Evolutionary conservation across 2,113 vertebrate species (phyloP), one percentile per base, ranked within the genome.

Genomic region (Condylura cristata): DNA sequence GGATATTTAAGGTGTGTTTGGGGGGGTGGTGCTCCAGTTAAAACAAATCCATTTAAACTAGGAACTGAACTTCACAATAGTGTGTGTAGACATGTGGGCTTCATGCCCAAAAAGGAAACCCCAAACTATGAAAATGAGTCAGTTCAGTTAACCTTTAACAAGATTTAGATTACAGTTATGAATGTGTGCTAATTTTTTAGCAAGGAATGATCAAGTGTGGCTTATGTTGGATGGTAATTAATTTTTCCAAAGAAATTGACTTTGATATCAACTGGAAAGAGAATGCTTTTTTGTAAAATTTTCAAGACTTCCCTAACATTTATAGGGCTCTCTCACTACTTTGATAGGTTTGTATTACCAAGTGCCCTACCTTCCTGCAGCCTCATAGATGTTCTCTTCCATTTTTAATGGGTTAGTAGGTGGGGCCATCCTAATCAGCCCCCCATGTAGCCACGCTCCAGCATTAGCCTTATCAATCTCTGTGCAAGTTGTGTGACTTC

Each of bases 1-100:
- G 8, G 37, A 41, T 76, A 86, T 53, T 56, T 72, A 61, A 68
- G 32, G 32, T 18, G 26, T n/a, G n/a, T n/a, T n/a, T n/a, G 34
- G 48, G 34, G 48, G 24, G 12, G 22, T 9, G 66, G 18, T 72
- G 94, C 90, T 72, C 14, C 5, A 74, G 53, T 34, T 78, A 68
- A 86, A 86, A 88, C 37, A 89, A 90, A 41, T 65, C 32, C n/a
- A 91, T 53, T 85, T 78, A 87, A 65, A 72, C 16, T 63, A 83
- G 37, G 10, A 78, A 37, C 9, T 46, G 93, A 39, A 30, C 34
- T 82, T 63, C 17, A 74, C 5, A 2, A 28, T 7, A 66, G 24
- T 78, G 75, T 65, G 66, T 30, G 32, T 32, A 7, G 46, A 46
- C 1, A 79, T 2, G 10, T 28, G 20, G 56, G 46, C 41, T 94